Evolutionary conservation across 2,797 vertebrate genomes (phyloP).

Genomic region (Trachurus trachurus): DNA sequence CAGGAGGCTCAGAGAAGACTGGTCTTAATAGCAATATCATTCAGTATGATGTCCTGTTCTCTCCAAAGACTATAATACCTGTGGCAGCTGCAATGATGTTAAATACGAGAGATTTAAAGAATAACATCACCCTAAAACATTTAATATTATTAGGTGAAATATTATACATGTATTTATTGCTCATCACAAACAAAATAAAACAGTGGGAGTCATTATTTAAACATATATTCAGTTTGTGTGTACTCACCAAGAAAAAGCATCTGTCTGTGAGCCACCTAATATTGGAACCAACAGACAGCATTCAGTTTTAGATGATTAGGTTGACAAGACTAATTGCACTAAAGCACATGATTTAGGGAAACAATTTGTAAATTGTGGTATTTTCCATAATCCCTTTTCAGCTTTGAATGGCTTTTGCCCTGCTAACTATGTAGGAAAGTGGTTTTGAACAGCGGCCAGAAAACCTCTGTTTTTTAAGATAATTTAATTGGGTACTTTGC

Average conservation of each 20-base stretch:
- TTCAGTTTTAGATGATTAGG: neutral
- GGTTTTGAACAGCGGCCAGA: neutral
- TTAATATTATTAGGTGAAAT: neutral
- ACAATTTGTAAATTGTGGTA: neutral
- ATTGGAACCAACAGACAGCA: neutral
- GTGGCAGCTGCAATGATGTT: slow-evolving; percentile 6
- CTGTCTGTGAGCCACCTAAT: neutral
- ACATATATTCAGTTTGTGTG: neutral
- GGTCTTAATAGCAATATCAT: slow-evolving; percentile 16
- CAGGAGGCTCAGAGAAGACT: slow-evolving; percentile 3
- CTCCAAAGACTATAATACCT: neutral
- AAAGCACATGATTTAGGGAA: neutral
- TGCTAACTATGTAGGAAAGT: neutral
- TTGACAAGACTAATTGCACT: neutral
- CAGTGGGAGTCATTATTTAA: neutral
- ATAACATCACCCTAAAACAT: neutral
- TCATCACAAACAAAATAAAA: neutral
- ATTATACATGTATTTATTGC: neutral
- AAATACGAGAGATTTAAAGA: slow-evolving; percentile 5
- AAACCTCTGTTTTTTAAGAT: neutral
- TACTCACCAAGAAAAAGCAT: neutral
- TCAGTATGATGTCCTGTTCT: slow-evolving; percentile 18
- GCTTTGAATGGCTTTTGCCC: neutral
- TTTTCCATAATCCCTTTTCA: neutral
- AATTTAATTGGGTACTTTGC: neutral